These are phyloP conservation scores for Margaritifera margaritifera DNA, from an alignment of 2,888 invertebrate genomes.

Conservation along the genomic window DNA sequence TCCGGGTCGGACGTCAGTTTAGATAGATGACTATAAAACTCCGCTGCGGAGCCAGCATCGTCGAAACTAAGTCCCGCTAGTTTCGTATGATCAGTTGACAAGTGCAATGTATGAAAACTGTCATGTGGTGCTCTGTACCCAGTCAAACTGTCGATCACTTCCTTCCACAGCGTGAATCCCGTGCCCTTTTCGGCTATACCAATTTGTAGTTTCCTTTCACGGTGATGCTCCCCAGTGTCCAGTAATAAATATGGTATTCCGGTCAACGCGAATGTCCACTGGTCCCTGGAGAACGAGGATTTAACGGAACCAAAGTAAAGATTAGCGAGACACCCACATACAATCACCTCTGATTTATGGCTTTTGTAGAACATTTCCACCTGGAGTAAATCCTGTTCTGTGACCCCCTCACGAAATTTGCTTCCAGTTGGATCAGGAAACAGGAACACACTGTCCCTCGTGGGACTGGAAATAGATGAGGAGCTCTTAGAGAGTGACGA, in stretches of 20 bases:
- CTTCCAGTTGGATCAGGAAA: constrained; percentile 26
- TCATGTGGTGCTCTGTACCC: constrained; percentile 81
- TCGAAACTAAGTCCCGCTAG: constrained; percentile 87
- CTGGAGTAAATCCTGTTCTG: constrained; percentile 66
- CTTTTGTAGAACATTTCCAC: constrained; percentile 76
- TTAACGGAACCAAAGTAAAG: constrained; percentile 70
- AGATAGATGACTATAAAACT: constrained; percentile 76
- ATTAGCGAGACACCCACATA: constrained; percentile 82
- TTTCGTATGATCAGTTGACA: constrained; percentile 84
- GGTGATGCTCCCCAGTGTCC: constrained; percentile 83
- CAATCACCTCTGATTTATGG: constrained; percentile 85
- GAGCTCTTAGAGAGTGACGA: constrained; percentile 18
- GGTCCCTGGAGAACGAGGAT: constrained; percentile 43
- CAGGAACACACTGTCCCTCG: constrained; percentile 22
- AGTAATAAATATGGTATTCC: constrained; percentile 86
- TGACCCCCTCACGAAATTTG: constrained; percentile 55
- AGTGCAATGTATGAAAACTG: constrained; percentile 86
- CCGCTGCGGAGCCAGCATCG: constrained; percentile 81
- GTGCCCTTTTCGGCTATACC: constrained; percentile 85
- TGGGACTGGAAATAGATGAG: constrained; percentile 20
- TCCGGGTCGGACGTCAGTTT: constrained; percentile 83
- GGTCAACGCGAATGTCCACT: constrained; percentile 83
- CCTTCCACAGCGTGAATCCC: constrained; percentile 87
- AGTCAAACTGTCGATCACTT: constrained; percentile 85
- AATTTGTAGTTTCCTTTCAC: constrained; percentile 76